phyloP scores from a whole-genome alignment of 2,797 vertebrate genomes.

The Peromyscus nudipes region DNA sequence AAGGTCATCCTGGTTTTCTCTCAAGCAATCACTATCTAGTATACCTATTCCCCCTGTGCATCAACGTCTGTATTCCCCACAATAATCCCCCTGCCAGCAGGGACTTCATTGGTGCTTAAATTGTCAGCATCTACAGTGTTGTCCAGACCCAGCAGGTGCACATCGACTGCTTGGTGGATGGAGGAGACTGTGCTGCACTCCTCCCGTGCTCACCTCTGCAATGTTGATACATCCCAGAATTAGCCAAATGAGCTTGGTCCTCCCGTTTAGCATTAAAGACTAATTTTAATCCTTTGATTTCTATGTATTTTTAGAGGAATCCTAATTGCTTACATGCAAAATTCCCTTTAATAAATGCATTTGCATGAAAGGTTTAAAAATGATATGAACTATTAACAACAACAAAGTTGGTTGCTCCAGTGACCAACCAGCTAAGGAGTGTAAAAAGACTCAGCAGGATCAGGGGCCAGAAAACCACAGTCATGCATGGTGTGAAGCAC shows the following conservation, averaged over 20 bases:
- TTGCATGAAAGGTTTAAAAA: background rate
- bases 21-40: background rate
- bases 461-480: background rate
- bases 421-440: background rate
- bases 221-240: background rate
- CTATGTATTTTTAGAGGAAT: constrained; percentile 69
- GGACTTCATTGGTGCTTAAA: background rate
- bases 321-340: constrained; percentile 50
- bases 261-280: background rate
- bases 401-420: background rate
- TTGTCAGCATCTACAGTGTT: no score
- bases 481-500: background rate
- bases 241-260: background rate
- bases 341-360: constrained; percentile 55
- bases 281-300: constrained; percentile 62
- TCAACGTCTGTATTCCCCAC: background rate
- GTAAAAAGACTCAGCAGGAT: background rate
- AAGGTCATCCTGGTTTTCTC: background rate
- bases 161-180: no score
- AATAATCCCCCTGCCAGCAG: background rate
- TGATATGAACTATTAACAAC: background rate
- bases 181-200: background rate
- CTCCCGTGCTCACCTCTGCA: no score
- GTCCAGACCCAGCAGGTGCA: background rate
- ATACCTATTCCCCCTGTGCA: fast-evolving